Evolutionary conservation across 2,797 vertebrate genomes (phyloP), one percentile per base, ranked within the genome.

Genomic region (Macropodus opercularis): DNA sequence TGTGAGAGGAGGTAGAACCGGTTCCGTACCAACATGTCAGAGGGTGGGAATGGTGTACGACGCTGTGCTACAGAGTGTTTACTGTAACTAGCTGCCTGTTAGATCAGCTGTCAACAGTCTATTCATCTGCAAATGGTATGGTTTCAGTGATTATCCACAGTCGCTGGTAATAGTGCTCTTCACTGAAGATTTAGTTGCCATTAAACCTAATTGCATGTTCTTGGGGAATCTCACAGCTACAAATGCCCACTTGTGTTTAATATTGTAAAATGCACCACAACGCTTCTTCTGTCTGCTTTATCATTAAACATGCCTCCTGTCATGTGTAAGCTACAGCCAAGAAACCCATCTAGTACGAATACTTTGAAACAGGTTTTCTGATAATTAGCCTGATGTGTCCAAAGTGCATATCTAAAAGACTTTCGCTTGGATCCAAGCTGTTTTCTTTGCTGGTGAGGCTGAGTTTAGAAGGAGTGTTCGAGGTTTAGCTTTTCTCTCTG

Each of bases 401-500:
- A 50, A 40, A 69, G 66, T 27, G 17, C 63, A 67, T 61, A 57
- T 64, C 71, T 68, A 40, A 21, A 23, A 76, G 75, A 76, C 69
- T 81, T 77, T 59, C 69, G 71, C 70, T 85, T 69, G 65, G 82
- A 88, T 42, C 75, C 17, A 26, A 51, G 50, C 70, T 91, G 86
- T 90, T 91, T 91, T 87, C 67, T 79, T 87, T 85, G 51, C 79
- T 77, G 63, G 48, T 86, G 71, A 75, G 68, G 67, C 78, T 56
- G 62, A 79, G 80, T 86, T 88, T 79, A 74, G 81, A 92, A 70
- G 70, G 72, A 85, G 82, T 81, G 80, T 54, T 82, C 83, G 73
- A 15, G 90, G 89, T 92, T 92, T 90, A 82, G 77, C 75, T 87
- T 89, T 72, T 31, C 72, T 89, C 90, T 87, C 88, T 46, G 3